phyloP scores from a whole-genome alignment of 1,140 invertebrate species.

The Eupristina koningsbergeri region DNA sequence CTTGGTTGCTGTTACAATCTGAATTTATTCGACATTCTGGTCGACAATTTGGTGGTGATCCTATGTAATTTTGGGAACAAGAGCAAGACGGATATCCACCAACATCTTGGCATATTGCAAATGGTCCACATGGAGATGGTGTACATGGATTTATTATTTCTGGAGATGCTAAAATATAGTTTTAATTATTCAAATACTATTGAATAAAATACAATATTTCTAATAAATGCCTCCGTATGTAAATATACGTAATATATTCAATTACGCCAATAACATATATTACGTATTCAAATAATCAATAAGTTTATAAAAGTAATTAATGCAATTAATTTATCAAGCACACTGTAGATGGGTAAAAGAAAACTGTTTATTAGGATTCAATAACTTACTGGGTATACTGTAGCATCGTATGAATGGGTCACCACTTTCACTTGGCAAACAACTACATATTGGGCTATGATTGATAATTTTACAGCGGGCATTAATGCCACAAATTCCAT shows the following conservation, averaged over 20 bases:
- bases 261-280: too few species aligned
- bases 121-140: constrained; percentile 74
- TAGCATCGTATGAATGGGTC: constrained; percentile 80
- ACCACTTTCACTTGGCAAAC: constrained; percentile 77
- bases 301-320: too few species aligned
- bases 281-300: too few species aligned
- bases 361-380: neutral
- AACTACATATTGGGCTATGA: constrained; percentile 78
- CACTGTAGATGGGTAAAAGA: neutral
- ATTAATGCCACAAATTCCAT: constrained; percentile 82
- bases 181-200: neutral
- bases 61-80: constrained; percentile 74
- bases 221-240: too few species aligned
- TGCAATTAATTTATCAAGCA: neutral
- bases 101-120: constrained; percentile 72
- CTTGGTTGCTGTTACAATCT: constrained; percentile 73
- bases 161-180: constrained; percentile 37
- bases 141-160: constrained; percentile 66
- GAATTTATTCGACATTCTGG: constrained; percentile 74
- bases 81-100: constrained; percentile 73
- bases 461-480: constrained; percentile 80
- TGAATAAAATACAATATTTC: neutral
- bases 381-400: constrained; percentile 38
- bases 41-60: constrained; percentile 75
- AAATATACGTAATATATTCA: too few species aligned